Conservation (phyloP, 2,113 vertebrate genomes). For the crab-eating macaque (Macaca fascicularis) region DNA sequence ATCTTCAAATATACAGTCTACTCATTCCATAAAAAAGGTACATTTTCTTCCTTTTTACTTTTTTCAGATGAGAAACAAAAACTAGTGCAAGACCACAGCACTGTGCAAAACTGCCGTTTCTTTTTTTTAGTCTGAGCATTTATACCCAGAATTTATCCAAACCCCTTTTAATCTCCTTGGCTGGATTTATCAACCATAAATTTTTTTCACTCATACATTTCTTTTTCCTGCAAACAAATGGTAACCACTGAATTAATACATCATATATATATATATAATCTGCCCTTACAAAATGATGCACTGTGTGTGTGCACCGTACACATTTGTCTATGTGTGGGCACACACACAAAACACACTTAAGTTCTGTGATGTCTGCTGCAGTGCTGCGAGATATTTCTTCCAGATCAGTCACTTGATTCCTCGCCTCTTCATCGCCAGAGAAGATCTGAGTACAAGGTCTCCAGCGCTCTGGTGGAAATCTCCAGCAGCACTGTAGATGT, state of each 20-base stretch:
- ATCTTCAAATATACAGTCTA: constrained; percentile 81
- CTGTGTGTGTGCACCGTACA: background rate
- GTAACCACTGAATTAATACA: constrained; percentile 85
- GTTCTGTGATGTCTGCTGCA: constrained; percentile 40
- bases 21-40: constrained; percentile 77
- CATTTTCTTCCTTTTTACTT: constrained; percentile 59
- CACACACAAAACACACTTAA: background rate
- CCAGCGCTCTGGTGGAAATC: constrained; percentile 35
- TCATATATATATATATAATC: constrained; percentile 66
- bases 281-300: constrained; percentile 78
- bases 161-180: constrained; percentile 84
- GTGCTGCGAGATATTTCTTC: constrained; percentile 65
- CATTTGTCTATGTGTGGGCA: background rate
- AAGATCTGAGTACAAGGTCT: constrained; percentile 2
- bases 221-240: constrained; percentile 85
- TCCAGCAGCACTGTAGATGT: constrained; percentile 63
- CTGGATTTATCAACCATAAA: constrained; percentile 83
- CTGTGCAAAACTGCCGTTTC: constrained; percentile 96
- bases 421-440: constrained; percentile 17
- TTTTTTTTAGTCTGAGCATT: constrained; percentile 96
- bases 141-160: constrained; percentile 92
- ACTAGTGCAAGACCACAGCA: constrained; percentile 96
- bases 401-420: constrained; percentile 7
- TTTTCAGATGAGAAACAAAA: constrained; percentile 88
- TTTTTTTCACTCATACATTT: constrained; percentile 85